Base-by-base conservation (phyloP, 1,140 invertebrate genomes). In the Drosophila carrolli region DNA sequence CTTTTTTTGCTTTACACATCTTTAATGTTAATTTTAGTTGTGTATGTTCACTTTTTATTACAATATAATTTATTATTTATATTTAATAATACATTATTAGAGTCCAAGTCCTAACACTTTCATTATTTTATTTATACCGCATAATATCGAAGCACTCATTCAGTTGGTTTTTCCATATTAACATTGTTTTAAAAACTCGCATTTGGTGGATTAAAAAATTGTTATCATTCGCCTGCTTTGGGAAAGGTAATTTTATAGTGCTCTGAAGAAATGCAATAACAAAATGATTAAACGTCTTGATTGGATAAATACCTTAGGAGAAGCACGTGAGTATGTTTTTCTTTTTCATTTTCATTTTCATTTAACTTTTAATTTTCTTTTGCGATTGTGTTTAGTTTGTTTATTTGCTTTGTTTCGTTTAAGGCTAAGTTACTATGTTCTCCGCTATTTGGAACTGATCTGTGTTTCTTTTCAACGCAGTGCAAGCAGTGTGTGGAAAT, bases 61-160 rank as follows among this genome's bases (percentile, higher is more conserved):
- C 82, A 85, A 88, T 85, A 85, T 88, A 85, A 85, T 86, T 85
- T 88, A 85, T 70, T 70, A 85, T 85, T 86, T 85, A 85, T 88
- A 88, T 85, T 85, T 82, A 85, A 88, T 85, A 85, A 85, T 85
- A 85, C 82, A 88, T 82, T 75, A 85, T 82, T 85, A 85, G 61
- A 85, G 78, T 86, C 50, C 75, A 72, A 78, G 65, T 82, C 79
- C 82, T 88, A 88, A 85, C 81, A 81, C 62, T 63, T 75, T 56
- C 50, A 53, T 53, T 53, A 38, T 81, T 81, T 53, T 53, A 38
- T 81, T 81, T 78, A 86, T 85, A 81, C 78, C 81, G 82, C 65
- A 61, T 85, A 85, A 78, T 85, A 85, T 88, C 83, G 82, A 85
- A 85, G 82, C 82, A 88, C 82, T 82, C 83, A 54, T 44, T 67